Percentiles rank a stretch among this genome's conserved stretches.
Conservation (phyloP, 2,888 invertebrate species). For the Acleris literana region DNA sequence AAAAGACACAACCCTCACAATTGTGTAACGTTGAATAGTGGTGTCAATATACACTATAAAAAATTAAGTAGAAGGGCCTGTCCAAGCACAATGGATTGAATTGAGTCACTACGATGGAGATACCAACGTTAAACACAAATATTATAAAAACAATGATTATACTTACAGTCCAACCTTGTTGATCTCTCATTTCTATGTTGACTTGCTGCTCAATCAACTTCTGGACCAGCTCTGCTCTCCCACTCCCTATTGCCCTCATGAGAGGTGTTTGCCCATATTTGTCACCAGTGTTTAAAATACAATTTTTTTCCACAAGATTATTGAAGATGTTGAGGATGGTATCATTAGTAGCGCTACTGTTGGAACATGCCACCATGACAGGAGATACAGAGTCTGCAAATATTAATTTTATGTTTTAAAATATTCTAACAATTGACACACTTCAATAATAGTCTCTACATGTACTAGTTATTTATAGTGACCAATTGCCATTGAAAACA, state of each 20-base stretch:
- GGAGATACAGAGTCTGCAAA: constrained; percentile 84
- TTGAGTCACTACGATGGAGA: no score
- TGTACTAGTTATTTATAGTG: no score
- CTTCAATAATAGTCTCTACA: no score
- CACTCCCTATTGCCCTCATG: constrained; percentile 85
- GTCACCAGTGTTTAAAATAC: constrained; percentile 80
- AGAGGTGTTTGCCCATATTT: constrained; percentile 85
- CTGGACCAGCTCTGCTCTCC: constrained; percentile 77
- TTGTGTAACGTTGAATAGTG: no score
- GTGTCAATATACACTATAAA: no score
- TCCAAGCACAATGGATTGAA: no score
- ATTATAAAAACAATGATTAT: background rate
- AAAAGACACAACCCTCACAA: no score
- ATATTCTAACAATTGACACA: no score
- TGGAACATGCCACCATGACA: constrained; percentile 86
- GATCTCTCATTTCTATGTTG: constrained; percentile 83
- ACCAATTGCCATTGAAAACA: no score
- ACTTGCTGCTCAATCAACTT: constrained; percentile 79
- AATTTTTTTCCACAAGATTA: constrained; percentile 78
- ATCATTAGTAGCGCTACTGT: constrained; percentile 74
- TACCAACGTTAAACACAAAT: background rate
- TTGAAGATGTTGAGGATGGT: constrained; percentile 73
- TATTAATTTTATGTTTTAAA: background rate
- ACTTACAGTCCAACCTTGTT: constrained; percentile 85
- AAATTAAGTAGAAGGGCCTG: no score